Evolutionary conservation across 2,113 vertebrate species (phyloP), one percentile per base, ranked within the genome.

Genomic region (Dicaeum eximium): DNA sequence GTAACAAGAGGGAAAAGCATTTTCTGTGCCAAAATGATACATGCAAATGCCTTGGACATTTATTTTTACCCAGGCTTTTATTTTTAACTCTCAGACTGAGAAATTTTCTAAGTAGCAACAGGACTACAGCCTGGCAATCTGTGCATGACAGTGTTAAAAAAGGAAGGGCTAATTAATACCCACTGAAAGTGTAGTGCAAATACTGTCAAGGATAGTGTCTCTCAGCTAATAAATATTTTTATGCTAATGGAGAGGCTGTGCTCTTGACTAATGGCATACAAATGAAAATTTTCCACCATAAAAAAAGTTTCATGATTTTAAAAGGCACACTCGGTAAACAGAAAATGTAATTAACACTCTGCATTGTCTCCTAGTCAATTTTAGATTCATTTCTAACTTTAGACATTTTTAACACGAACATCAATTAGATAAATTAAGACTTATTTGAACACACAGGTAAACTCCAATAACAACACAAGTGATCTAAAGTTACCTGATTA

Each of bases 401-500:
- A 58, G 23, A 30, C 3, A 30, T 50, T 90, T 90, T 90, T 50
- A 84, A 86, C 13, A 23, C 8, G 13, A 84, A 61, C 30, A 47
- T 33, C 21, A 62, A 22, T 56, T 44, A 81, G 33, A 58, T 31
- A 75, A 74, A 72, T 66, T 50, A 53, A 81, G 67, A 66, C 19
- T 62, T 44, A 37, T 3, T 80, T 33, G 79, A 92, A 67, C 22
- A 45, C n/a, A 35, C 14, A 80, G 40, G 66, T 11, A 62, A 77
- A 51, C 25, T 18, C 15, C 31, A 54, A 0, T 20, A 64, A 51
- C 0, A 83, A 24, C 4, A 2, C 6, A 57, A 65, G 7, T 44
- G 31, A 50, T 40, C n/a, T 44, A 30, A 38, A 10, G 12, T 13
- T 97, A 98, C 99, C 99, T 99, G 99, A 98, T 99, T 99, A 77